A percentile compares a stretch with the other conserved stretches of the same genome.
Conservation (phyloP, 1,140 invertebrate species). For the Hetaerina americana region DNA sequence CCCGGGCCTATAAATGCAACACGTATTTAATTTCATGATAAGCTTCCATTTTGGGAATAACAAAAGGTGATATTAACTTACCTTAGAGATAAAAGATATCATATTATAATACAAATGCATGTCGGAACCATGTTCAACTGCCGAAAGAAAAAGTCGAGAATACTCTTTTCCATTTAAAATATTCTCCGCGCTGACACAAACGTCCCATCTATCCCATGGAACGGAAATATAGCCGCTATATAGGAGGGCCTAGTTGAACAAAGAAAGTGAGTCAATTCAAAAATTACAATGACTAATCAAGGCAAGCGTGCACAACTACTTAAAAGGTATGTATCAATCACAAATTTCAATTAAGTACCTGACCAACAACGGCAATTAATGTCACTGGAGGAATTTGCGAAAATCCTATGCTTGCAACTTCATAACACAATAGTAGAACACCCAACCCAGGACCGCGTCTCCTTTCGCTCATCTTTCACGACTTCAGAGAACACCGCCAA, state of each 20-base stretch:
- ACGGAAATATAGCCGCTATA: conserved; percentile 35
- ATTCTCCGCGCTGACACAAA: conserved; percentile 44
- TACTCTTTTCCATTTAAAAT: conserved; percentile 41
- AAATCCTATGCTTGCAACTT: conserved; percentile 38
- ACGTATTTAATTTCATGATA: too few species aligned
- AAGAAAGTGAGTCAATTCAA: too few species aligned
- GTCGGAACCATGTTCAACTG: conserved; percentile 53
- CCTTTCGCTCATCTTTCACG: conserved; percentile 3
- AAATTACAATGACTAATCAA: conserved; percentile 5
- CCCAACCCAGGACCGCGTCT: conserved; percentile 23
- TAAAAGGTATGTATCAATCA: conserved; percentile 1
- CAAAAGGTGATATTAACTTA: neutral
- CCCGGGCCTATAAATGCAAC: too few species aligned
- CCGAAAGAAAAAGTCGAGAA: conserved; percentile 40
- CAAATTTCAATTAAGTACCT: conserved; percentile 25
- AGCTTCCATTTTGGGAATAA: neutral
- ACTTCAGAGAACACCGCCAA: too few species aligned
- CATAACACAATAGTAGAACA: conserved; percentile 24
- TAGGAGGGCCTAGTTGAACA: conserved; percentile 34
- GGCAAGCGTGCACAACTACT: conserved; percentile 2
- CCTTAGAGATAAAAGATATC: conserved; percentile 55
- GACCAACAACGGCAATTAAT: conserved; percentile 33
- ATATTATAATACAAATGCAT: conserved; percentile 67
- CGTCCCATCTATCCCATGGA: conserved; percentile 38
- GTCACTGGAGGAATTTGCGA: conserved; percentile 50